Percentiles rank a stretch among this genome's conserved stretches.
These are phyloP conservation scores for Aphelenchoides fujianensis DNA, from an alignment of 1,140 invertebrate genomes.

Conservation along the genomic window DNA sequence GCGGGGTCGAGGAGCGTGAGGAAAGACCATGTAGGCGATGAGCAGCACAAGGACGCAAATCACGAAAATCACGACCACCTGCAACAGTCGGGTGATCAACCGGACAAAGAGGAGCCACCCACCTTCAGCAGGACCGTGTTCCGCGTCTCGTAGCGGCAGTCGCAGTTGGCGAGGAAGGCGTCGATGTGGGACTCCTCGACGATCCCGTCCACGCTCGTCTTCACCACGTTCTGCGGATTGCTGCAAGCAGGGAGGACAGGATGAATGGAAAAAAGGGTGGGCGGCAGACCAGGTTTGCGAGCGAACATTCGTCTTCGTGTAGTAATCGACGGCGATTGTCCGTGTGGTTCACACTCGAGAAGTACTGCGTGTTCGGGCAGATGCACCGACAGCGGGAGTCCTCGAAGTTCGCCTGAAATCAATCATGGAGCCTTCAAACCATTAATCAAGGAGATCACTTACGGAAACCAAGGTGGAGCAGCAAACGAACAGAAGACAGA, in stretches of 20 bases:
- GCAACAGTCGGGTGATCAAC: conserved; percentile 33
- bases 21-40: conserved; percentile 95
- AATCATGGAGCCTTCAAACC: too few relatives aligned
- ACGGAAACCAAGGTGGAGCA: too few relatives aligned
- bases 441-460: too few relatives aligned
- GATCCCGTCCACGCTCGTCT: conserved; percentile 72
- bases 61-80: conserved; percentile 96
- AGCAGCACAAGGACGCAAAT: conserved; percentile 93
- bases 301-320: conserved; percentile 58
- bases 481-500: too few relatives aligned
- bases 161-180: conserved; percentile 85
- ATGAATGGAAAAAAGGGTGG: neutral
- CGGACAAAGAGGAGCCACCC: too few relatives aligned
- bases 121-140: conserved; percentile 93
- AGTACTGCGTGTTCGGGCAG: conserved; percentile 73
- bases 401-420: conserved; percentile 70
- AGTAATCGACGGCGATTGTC: conserved; percentile 69
- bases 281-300: conserved; percentile 45
- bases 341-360: conserved; percentile 72
- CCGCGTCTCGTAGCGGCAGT: conserved; percentile 91
- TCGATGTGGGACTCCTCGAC: conserved; percentile 73
- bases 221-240: conserved; percentile 82
- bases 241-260: conserved; percentile 67
- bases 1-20: conserved; percentile 91
- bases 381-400: conserved; percentile 84